These are phyloP conservation scores for Felis chaus DNA, from an alignment of 2,113 vertebrate species.

Conservation along the genomic window DNA sequence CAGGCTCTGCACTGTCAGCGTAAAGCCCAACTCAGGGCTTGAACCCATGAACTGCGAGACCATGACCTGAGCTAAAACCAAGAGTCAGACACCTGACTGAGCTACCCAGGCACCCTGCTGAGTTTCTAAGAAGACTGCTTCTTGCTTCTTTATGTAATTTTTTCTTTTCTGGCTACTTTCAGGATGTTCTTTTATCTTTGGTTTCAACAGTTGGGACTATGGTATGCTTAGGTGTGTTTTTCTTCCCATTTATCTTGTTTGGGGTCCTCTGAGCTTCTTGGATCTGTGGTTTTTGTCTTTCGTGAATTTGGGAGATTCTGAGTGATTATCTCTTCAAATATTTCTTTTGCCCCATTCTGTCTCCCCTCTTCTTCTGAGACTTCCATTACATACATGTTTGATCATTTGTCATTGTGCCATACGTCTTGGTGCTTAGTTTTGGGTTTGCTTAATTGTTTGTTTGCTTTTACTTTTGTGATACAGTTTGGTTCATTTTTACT, in stretches of 20 bases:
- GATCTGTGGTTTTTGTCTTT: conserved; percentile 36
- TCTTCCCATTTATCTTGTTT: background rate
- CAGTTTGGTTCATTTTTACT: conserved; percentile 8
- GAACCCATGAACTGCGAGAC: too few species aligned
- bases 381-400: background rate
- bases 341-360: background rate
- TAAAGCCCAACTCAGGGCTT: too few species aligned
- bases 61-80: too few species aligned
- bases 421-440: background rate
- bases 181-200: background rate
- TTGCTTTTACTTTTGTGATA: conserved; percentile 3
- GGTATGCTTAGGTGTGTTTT: background rate
- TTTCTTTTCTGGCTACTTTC: conserved; percentile 27
- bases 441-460: background rate
- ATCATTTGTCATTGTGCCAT: background rate
- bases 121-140: background rate
- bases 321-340: background rate
- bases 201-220: background rate
- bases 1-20: too few species aligned
- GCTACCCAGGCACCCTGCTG: background rate
- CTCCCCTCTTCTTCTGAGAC: background rate
- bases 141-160: background rate
- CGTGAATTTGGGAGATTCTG: conserved; percentile 23
- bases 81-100: too few species aligned
- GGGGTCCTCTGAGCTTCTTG: conserved; percentile 1